Evolutionary conservation across 2,797 vertebrate species (phyloP).

Genomic region (Emydoidea blandingii): DNA sequence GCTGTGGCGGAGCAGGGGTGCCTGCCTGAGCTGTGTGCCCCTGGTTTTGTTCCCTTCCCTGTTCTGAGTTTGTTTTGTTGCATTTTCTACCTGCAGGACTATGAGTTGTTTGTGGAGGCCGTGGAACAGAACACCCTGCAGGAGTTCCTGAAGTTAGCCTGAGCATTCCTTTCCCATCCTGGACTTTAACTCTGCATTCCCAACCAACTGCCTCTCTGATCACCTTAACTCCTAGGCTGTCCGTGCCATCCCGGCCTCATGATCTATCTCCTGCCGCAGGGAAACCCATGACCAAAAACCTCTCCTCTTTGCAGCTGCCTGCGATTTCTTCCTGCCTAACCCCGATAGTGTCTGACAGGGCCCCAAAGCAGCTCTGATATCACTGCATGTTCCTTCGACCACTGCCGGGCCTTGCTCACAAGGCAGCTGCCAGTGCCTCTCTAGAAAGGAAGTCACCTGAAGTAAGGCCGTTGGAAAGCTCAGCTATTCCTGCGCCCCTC

Average conservation of each 20-base stretch:
- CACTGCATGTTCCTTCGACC: slow-evolving; percentile 30
- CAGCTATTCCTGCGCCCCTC: neutral
- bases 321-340: slow-evolving; percentile 45
- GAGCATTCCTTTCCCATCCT: slow-evolving; percentile 61
- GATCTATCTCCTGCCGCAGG: slow-evolving; percentile 25
- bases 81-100: slow-evolving; percentile 84
- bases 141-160: slow-evolving; percentile 93
- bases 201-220: slow-evolving; percentile 32
- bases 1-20: neutral
- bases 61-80: neutral
- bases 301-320: slow-evolving; percentile 57
- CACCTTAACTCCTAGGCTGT: slow-evolving; percentile 33
- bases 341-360: slow-evolving; percentile 39
- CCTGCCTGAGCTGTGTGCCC: too few species aligned
- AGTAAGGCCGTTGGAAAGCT: neutral
- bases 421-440: slow-evolving; percentile 73
- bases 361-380: slow-evolving; percentile 49
- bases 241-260: slow-evolving; percentile 5
- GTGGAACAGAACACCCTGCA: slow-evolving; percentile 93
- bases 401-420: slow-evolving; percentile 58
- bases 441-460: slow-evolving; percentile 59
- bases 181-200: slow-evolving; percentile 63
- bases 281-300: slow-evolving; percentile 62
- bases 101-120: slow-evolving; percentile 91
- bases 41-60: neutral